Evolutionary conservation across 2,888 invertebrate genomes (phyloP).

Genomic region (Hyalella azteca): DNA sequence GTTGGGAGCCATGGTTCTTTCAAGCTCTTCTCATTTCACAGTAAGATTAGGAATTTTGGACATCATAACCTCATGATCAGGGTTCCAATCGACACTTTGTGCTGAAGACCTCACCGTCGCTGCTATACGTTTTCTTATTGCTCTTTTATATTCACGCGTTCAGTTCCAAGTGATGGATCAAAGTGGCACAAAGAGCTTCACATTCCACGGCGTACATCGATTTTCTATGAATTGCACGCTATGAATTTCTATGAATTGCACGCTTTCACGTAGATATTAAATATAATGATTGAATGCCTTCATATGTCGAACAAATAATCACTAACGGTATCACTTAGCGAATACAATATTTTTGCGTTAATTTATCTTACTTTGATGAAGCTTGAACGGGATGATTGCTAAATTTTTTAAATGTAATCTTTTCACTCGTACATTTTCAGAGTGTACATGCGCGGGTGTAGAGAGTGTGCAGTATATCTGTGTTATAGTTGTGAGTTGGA

Average conservation of each 20-base stretch:
- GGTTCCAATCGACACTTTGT: neutral
- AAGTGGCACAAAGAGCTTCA: neutral
- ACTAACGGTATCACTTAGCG: too few relatives aligned
- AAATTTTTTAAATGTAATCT: too few relatives aligned
- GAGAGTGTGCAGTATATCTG: too few relatives aligned
- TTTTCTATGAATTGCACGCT: neutral
- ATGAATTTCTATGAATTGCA: neutral
- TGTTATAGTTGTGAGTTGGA: too few relatives aligned
- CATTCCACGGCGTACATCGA: neutral
- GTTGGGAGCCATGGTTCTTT: slow-evolving; percentile 17
- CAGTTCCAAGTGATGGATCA: neutral
- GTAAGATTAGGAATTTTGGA: slow-evolving; percentile 26
- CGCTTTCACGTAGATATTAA: neutral
- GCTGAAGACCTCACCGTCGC: neutral
- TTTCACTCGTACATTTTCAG: too few relatives aligned
- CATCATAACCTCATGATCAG: neutral
- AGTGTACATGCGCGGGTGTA: too few relatives aligned
- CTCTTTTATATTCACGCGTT: neutral
- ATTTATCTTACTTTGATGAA: too few relatives aligned
- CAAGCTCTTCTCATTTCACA: neutral
- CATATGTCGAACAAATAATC: neutral
- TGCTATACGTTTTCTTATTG: neutral
- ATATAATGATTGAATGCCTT: neutral
- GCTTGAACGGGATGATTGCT: too few relatives aligned
- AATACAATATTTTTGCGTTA: too few relatives aligned